Evolutionary conservation across 2,888 invertebrate genomes (phyloP), one percentile per base, ranked within the genome.

Genomic region (Dasysyrphus albostriatus): DNA sequence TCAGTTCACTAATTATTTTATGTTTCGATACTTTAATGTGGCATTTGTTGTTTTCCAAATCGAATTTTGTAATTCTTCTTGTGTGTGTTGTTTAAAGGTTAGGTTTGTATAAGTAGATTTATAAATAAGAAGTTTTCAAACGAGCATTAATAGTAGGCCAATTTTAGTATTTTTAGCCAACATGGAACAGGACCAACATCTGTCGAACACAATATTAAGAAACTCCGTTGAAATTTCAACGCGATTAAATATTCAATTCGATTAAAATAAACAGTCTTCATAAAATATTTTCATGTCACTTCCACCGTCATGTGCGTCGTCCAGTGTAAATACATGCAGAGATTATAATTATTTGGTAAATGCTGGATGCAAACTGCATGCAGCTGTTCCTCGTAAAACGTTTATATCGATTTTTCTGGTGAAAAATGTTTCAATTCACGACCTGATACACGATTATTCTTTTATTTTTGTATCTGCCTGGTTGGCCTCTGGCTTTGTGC

Each of bases 391-490:
- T 32, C 58, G 5, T 12, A 32, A 70, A 6, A 63, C 54, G 56
- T 39, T 76, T 81, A 70, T 70, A 76, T 76, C 19, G 56, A 61
- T 81, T 63, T 75, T 75, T 81, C 75, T 63, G n/a, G 19, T 70
- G 75, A 81, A 81, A 69, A 61, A 69, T 51, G 67, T 67, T 67
- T 12, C 29, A 58, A 59, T 81, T 75, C 56, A 63, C 44, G 51
- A 61, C 42, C 12, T n/a, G 16, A 47, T 47, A 7, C 12, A 61
- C 39, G 42, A 44, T 67, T 63, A 29, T 61, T 61, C 29, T 63
- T 59, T 80, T 74, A 69, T 69, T 61, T 75, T 37, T 69, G 34
- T 44, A 67, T 74, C 63, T 63, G 61, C 42, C 34, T 51, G 19
- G n/a, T 34, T 74, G 59, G 65, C 81, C 54, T 70, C 56, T 72